Evolutionary conservation across 2,797 vertebrate genomes (phyloP), one percentile per base, ranked within the genome.

Genomic region (Cephalopachus bancanus): DNA sequence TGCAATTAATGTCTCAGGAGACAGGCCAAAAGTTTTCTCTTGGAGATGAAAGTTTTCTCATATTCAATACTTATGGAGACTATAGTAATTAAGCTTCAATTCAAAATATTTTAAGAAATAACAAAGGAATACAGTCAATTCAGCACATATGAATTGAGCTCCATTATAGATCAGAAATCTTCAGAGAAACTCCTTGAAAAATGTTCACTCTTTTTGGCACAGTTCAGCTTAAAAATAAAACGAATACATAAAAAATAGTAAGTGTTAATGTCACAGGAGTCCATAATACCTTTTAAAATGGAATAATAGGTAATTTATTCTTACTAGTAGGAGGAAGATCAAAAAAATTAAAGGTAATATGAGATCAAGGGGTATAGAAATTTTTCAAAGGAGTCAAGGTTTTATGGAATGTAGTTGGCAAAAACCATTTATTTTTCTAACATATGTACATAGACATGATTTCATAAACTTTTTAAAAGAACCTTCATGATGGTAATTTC

Each of bases 361-460:
- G 10, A 10, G 6, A 85, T 14, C 33, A 79, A 78, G 51, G 15
- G 88, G 0, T 33, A 26, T 49, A 89, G 33, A 12, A 62, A 90
- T 79, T 95, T 97, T 90, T 94, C 57, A 91, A 79, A 60, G 19
- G 10, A 26, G 15, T 81, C 78, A 89, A 84, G 12, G 49, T 92
- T 93, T 95, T 86, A 59, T 8, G 87, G n/a, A 93, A 75, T 80
- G 75, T 65, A 44, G 17, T 57, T 92, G 49, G n/a, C 28, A 90
- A n/a, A 95, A 95, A 55, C 17, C 37, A 91, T 87, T 92, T 12
- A 80, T 85, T 96, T 96, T 90, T 95, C 55, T 83, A 97, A 78
- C 67, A 90, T 44, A 97, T 93, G n/a, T 72, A 95, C 88, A 17
- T 90, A 67, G 64, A 74, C 51, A 24, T 5, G 44, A 19, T 57